Conservation (phyloP, 2,888 invertebrate species). For the Athalia rosae region DNA sequence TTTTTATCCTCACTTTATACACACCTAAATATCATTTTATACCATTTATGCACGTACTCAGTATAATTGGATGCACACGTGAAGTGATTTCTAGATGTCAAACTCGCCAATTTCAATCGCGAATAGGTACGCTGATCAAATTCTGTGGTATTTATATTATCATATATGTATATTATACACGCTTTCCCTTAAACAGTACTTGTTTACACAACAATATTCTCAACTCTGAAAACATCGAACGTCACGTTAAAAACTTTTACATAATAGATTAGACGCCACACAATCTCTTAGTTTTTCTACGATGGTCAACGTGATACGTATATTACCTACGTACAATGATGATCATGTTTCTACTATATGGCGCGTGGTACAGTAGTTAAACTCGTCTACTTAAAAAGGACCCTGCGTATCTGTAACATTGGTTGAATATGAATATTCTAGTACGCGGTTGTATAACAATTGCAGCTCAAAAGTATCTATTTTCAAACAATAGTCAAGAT, state of each 20-base stretch:
- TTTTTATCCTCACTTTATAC: conserved; percentile 21
- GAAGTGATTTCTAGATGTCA: not conserved
- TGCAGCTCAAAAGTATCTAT: too few species aligned
- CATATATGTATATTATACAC: not conserved
- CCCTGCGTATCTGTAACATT: too few species aligned
- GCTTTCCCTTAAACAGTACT: not conserved
- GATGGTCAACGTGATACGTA: not conserved
- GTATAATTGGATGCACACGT: conserved; percentile 22
- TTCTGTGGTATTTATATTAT: not conserved
- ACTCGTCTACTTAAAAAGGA: too few species aligned
- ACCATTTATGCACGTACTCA: conserved; percentile 30
- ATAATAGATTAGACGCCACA: not conserved
- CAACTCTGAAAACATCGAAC: conserved; percentile 1
- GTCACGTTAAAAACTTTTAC: conserved; percentile 13
- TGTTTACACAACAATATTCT: not conserved
- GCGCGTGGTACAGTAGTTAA: too few species aligned
- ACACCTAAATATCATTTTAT: conserved; percentile 7
- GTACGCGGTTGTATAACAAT: too few species aligned
- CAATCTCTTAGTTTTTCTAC: not conserved
- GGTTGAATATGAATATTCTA: too few species aligned
- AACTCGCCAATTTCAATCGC: not conserved
- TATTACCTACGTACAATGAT: too few species aligned
- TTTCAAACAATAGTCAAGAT: too few species aligned
- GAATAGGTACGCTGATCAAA: not conserved
- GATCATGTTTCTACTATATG: too few species aligned